These are phyloP conservation scores for Diarsia brunnea DNA, from an alignment of 2,888 invertebrate genomes.

Conservation along the genomic window DNA sequence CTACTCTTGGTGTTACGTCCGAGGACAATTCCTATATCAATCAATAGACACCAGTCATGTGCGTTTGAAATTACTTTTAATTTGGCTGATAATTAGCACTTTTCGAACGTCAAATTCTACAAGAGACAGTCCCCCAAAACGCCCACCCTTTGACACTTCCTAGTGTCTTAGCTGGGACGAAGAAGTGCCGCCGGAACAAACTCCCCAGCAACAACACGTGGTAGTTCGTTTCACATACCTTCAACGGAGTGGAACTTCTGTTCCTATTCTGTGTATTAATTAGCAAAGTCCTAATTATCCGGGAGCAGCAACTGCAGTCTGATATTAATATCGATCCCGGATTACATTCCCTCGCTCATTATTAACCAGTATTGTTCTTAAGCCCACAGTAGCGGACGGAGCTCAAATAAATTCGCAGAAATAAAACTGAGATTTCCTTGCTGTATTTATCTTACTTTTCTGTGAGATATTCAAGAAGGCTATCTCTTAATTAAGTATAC, in stretches of 20 bases:
- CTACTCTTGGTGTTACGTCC: not conserved
- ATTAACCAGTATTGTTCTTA: conserved; percentile 45
- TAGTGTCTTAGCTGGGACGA: no score
- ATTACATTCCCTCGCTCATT: conserved; percentile 38
- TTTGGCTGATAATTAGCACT: no score
- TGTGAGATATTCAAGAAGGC: conserved; percentile 3
- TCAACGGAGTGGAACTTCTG: conserved; percentile 6
- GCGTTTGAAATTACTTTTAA: no score
- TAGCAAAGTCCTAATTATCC: conserved; percentile 39
- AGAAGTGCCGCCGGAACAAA: no score
- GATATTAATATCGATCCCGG: conserved; percentile 57
- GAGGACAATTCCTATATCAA: not conserved
- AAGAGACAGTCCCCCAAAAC: no score
- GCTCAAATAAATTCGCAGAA: conserved; percentile 39
- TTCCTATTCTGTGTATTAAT: conserved; percentile 15
- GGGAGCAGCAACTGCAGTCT: conserved; percentile 26
- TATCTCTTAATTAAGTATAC: not conserved
- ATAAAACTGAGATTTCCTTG: conserved; percentile 15
- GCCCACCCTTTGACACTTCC: no score
- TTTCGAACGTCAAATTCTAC: no score
- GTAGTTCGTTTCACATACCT: no score
- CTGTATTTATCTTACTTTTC: conserved; percentile 5
- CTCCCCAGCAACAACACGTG: no score
- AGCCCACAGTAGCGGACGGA: conserved; percentile 26
- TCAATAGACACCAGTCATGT: not conserved